phyloP scores from a whole-genome alignment of 2,888 invertebrate species.

The Stomorhina lunata region DNA sequence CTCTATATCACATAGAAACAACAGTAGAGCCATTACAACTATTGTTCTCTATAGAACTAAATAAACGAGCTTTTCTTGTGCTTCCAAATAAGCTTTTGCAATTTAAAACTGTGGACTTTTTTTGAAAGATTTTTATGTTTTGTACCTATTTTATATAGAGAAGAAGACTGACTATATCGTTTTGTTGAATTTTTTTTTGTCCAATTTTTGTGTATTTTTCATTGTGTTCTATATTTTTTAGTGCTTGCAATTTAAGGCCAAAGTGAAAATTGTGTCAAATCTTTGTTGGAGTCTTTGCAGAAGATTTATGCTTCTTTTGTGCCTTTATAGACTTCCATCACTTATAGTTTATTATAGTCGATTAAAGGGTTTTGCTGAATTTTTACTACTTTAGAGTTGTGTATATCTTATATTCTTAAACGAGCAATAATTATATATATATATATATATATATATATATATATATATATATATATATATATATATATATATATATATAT shows the following conservation, averaged over 20 bases:
- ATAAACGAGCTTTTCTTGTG: constrained; percentile 46
- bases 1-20: background rate
- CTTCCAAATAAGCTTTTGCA: constrained; percentile 41
- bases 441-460: too few species aligned
- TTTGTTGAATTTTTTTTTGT: background rate
- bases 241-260: constrained; percentile 22
- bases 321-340: constrained; percentile 28
- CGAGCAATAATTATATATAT: too few species aligned
- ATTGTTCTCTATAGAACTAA: constrained; percentile 30
- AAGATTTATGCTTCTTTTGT: constrained; percentile 40
- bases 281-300: constrained; percentile 12
- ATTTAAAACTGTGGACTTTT: constrained; percentile 24
- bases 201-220: constrained; percentile 14
- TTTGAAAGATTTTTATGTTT: constrained; percentile 29
- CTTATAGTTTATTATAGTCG: constrained; percentile 43
- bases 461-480: too few species aligned
- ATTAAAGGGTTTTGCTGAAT: constrained; percentile 11
- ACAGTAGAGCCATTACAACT: constrained; percentile 12
- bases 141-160: background rate
- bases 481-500: too few species aligned
- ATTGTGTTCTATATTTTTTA: background rate
- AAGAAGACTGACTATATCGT: background rate
- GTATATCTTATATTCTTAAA: too few species aligned
- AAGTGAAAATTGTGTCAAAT: constrained; percentile 61
- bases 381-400: too few species aligned